Evolutionary conservation across 2,113 vertebrate species (phyloP), one percentile per base, ranked within the genome.

Genomic region (Heptranchias perlo): DNA sequence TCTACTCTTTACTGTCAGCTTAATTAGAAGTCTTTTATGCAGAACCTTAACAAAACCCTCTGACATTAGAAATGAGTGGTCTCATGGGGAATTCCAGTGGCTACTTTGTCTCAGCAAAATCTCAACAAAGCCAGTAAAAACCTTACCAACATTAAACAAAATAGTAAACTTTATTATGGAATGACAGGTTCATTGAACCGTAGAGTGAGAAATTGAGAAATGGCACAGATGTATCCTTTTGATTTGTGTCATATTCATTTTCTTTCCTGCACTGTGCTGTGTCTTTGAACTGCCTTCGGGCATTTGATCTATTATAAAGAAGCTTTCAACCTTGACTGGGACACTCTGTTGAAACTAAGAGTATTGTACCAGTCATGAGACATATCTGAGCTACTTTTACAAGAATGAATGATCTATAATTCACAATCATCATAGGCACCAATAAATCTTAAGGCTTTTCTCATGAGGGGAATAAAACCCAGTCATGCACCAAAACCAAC

Each of bases 251-350:
- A 2, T 52, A 18, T 69, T 95, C 44, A 7, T 52, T 69, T 52
- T 69, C n/a, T 95, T 65, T n/a, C n/a, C n/a, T n/a, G n/a, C n/a
- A n/a, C n/a, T n/a, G n/a, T n/a, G n/a, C 4, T 52, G 25, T 69
- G 65, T 39, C 94, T 95, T 35, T 35, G 11, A 35, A 35, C 47
- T 52, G 65, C 64, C 64, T 95, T 95, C 28, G 13, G 39, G 94
- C 44, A 69, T 2, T n/a, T 67, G 64, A 69, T 69, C 47, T 69
- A 95, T 95, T 95, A 95, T 47, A 73, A 95, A 52, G 65, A 69
- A 52, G 44, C 44, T 35, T 73, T 67, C 94, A 49, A 49, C 65
- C 64, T 69, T 95, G 94, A 69, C 94, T 52, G 94, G 65, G 94
- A 49, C 25, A 69, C 35, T 58, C 52, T 95, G 64, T 95, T 11